Conservation (phyloP, 2,888 invertebrate species). For the Tromatobia lineatoria region DNA sequence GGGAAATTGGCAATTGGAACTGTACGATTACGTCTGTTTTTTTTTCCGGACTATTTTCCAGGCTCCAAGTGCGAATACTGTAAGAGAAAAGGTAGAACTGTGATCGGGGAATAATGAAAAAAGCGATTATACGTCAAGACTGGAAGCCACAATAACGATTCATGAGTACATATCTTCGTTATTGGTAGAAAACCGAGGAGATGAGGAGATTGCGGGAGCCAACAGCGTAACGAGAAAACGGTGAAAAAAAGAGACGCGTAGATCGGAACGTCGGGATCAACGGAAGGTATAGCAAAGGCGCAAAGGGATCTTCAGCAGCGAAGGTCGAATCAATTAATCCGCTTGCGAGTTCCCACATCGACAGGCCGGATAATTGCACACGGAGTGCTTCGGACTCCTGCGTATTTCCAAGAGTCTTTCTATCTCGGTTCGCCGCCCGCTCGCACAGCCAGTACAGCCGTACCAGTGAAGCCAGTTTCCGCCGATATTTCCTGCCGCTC, state of each 20-base stretch:
- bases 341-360: conserved; percentile 60
- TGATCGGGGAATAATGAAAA: background rate
- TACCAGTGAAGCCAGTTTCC: background rate
- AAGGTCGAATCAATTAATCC: conserved; percentile 65
- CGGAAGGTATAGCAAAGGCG: conserved; percentile 10
- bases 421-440: conserved; percentile 19
- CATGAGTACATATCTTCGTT: conserved; percentile 32
- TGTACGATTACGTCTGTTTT: background rate
- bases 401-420: conserved; percentile 57
- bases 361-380: conserved; percentile 60
- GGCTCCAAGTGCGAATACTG: background rate
- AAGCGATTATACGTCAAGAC: conserved; percentile 12
- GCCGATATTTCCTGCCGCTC: conserved; percentile 60
- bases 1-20: background rate
- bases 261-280: background rate
- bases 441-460: background rate
- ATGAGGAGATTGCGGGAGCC: conserved; percentile 11
- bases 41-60: conserved; percentile 10
- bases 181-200: conserved; percentile 34
- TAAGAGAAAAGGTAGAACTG: background rate
- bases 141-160: conserved; percentile 22
- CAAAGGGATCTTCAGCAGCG: background rate
- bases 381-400: conserved; percentile 30
- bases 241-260: background rate
- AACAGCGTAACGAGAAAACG: conserved; percentile 20